Conservation (phyloP, 2,888 invertebrate genomes). For the Lysandra bellargus region DNA sequence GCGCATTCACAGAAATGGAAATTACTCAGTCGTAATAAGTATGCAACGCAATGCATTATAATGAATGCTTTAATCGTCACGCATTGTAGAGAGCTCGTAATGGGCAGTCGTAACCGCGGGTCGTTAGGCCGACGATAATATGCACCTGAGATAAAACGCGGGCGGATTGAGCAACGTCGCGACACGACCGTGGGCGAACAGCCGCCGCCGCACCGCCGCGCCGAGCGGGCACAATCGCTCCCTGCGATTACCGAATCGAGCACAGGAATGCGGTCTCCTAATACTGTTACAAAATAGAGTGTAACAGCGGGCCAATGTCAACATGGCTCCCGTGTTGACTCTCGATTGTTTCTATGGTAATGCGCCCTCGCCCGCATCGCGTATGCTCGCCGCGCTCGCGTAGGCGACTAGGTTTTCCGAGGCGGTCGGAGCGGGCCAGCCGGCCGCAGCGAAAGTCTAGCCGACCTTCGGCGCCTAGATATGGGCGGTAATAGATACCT, state of each 20-base stretch:
- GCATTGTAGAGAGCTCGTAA: conserved; percentile 40
- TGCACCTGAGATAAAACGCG: conserved; percentile 59
- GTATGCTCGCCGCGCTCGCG: conserved; percentile 57
- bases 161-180: conserved; percentile 62
- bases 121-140: conserved; percentile 58
- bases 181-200: conserved; percentile 51
- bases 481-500: conserved; percentile 66
- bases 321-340: conserved; percentile 57
- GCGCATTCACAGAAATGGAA: not conserved
- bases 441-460: conserved; percentile 72
- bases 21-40: conserved; percentile 14
- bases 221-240: conserved; percentile 66
- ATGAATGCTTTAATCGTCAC: conserved; percentile 22
- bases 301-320: conserved; percentile 76
- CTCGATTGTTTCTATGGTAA: conserved; percentile 63
- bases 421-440: conserved; percentile 58
- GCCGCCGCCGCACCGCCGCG: conserved; percentile 48
- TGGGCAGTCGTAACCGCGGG: conserved; percentile 41
- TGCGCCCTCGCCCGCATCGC: conserved; percentile 54
- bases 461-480: conserved; percentile 75
- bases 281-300: conserved; percentile 72
- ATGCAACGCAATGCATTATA: conserved; percentile 16
- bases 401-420: conserved; percentile 74
- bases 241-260: conserved; percentile 61
- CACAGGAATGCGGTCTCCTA: conserved; percentile 72